Evolutionary conservation across 2,113 vertebrate species (phyloP).

Genomic region (Azemiops feae): DNA sequence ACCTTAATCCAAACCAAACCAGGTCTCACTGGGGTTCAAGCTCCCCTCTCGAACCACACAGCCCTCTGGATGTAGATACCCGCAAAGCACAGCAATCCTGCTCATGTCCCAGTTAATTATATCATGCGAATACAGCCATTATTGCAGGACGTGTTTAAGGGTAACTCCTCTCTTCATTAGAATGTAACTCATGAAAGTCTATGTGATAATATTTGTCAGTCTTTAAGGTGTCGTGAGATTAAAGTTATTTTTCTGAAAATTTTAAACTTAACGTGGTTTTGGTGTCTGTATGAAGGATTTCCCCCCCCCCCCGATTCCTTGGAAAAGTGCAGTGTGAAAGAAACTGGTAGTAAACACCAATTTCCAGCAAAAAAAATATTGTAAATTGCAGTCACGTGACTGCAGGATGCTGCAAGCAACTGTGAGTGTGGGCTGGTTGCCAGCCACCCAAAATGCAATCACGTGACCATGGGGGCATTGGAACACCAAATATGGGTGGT

Average conservation of each 20-base stretch:
- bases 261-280: not conserved
- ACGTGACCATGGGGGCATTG: too few relatives aligned
- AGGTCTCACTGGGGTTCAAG: not conserved
- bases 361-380: not conserved
- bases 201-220: not conserved
- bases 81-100: not conserved
- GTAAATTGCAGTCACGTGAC: not conserved
- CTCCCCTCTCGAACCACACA: not conserved
- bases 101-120: not conserved
- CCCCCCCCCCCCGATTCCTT: not conserved
- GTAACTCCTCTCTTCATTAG: not conserved
- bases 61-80: not conserved
- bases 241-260: not conserved
- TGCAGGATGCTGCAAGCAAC: too few relatives aligned
- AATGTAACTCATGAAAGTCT: not conserved
- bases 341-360: not conserved
- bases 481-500: too few relatives aligned
- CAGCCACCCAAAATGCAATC: too few relatives aligned
- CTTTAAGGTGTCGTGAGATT: not conserved
- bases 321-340: not conserved
- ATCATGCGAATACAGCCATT: not conserved
- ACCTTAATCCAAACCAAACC: not conserved
- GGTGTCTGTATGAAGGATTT: not conserved
- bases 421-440: too few relatives aligned
- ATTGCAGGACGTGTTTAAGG: not conserved